Percentiles rank a stretch among this genome's conserved stretches.
These are phyloP conservation scores for Lochmaea capreae DNA, from an alignment of 2,888 invertebrate genomes.

Conservation along the genomic window DNA sequence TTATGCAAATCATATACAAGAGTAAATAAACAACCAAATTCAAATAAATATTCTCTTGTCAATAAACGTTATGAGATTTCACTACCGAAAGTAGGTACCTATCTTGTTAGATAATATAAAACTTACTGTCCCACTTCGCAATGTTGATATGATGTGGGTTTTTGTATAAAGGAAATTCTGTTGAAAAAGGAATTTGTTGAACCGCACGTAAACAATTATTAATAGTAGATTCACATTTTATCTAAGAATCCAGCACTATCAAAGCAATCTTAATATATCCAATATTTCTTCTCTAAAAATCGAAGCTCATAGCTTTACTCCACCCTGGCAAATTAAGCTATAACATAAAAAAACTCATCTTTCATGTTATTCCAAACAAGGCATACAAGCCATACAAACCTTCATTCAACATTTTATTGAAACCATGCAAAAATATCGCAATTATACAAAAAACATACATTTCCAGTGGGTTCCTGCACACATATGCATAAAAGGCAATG, in stretches of 20 bases:
- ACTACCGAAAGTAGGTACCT: not conserved
- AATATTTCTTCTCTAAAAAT: not conserved
- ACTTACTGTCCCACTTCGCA: slow-evolving; percentile 2
- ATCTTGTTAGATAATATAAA: slow-evolving; percentile 18
- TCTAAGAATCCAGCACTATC: not conserved
- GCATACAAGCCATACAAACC: too few relatives aligned
- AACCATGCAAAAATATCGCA: not conserved
- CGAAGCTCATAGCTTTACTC: not conserved
- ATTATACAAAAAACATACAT: not conserved
- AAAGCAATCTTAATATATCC: slow-evolving; percentile 2
- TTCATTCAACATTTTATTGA: too few relatives aligned
- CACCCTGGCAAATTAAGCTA: too few relatives aligned
- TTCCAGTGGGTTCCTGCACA: too few relatives aligned
- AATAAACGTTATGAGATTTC: slow-evolving; percentile 9
- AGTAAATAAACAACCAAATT: slow-evolving; percentile 23
- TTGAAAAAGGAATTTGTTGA: not conserved
- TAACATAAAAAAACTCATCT: too few relatives aligned
- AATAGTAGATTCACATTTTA: not conserved
- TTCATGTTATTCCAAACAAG: too few relatives aligned
- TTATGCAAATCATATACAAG: slow-evolving; percentile 25
- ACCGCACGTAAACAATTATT: not conserved
- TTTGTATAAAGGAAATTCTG: not conserved
- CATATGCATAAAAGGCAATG: too few relatives aligned
- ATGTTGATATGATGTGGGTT: not conserved
- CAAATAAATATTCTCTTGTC: slow-evolving; percentile 18